Evolutionary conservation across 1,140 invertebrate species (phyloP).

Genomic region (Andricus grossulariae): DNA sequence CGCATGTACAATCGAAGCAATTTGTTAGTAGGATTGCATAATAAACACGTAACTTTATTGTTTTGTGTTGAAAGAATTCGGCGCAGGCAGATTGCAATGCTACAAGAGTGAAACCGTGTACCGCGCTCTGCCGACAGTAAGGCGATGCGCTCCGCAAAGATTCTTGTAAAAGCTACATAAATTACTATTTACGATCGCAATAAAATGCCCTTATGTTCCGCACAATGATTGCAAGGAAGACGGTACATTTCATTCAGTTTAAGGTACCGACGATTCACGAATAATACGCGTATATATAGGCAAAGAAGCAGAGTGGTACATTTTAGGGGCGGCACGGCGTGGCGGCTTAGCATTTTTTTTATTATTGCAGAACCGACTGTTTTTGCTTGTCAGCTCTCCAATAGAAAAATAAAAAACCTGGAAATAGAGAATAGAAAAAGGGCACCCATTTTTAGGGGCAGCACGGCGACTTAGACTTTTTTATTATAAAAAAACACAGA

Average conservation of each 20-base stretch:
- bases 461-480: too few species aligned
- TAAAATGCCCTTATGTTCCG: conserved; percentile 19
- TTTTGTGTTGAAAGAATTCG: conserved; percentile 27
- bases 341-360: too few species aligned
- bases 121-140: neutral
- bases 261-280: conserved; percentile 7
- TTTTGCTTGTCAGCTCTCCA: too few species aligned
- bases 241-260: conserved; percentile 25
- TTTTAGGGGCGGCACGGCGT: too few species aligned
- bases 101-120: conserved; percentile 7
- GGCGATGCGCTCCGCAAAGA: conserved; percentile 14
- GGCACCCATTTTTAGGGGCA: too few species aligned
- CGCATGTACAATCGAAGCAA: conserved; percentile 23
- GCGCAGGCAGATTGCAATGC: conserved; percentile 2
- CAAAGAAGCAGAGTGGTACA: too few species aligned
- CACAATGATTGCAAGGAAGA: conserved; percentile 21
- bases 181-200: conserved; percentile 28
- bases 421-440: too few species aligned
- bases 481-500: too few species aligned
- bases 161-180: conserved; percentile 30
- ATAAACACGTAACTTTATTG: conserved; percentile 31
- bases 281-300: neutral
- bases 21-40: conserved; percentile 24
- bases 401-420: too few species aligned
- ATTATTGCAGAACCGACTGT: too few species aligned